Percentiles rank a stretch among this genome's conserved stretches.
Conservation (phyloP, 92 coral and sea anemone genomes). For the Phenganax subtilis region DNA sequence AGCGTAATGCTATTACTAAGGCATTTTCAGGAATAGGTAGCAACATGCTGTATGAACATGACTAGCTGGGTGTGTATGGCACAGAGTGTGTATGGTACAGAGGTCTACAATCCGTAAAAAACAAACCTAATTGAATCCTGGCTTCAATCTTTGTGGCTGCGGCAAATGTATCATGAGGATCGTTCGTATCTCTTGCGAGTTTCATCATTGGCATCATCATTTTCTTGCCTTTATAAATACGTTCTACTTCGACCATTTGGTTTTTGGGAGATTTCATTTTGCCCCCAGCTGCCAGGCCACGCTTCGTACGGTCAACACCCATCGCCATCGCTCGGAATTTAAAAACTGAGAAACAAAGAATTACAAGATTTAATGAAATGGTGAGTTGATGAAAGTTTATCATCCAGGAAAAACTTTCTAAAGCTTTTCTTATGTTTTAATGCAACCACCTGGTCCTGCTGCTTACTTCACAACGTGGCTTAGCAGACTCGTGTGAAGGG, state of each 20-base stretch:
- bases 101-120: background rate
- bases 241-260: slow-evolving; percentile 31
- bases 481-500: background rate
- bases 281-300: background rate
- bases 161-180: slow-evolving; percentile 9
- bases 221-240: slow-evolving; percentile 31
- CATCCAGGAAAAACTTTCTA: background rate
- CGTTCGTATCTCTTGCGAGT: background rate
- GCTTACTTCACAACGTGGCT: background rate
- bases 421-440: background rate
- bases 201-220: slow-evolving; percentile 31
- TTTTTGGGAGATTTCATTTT: background rate
- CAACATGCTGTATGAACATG: too few species aligned
- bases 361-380: background rate
- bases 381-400: too few species aligned
- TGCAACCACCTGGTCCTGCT: background rate
- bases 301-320: background rate
- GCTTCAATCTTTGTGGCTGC: slow-evolving; percentile 18
- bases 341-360: background rate
- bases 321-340: slow-evolving; percentile 18
- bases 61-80: too few species aligned
- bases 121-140: slow-evolving; percentile 11
- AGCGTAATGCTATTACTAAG: too few species aligned
- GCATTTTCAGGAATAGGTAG: background rate
- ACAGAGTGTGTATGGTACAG: background rate